These are phyloP conservation scores for Teleiodes luculella DNA, from an alignment of 2,888 invertebrate genomes.

Conservation along the genomic window DNA sequence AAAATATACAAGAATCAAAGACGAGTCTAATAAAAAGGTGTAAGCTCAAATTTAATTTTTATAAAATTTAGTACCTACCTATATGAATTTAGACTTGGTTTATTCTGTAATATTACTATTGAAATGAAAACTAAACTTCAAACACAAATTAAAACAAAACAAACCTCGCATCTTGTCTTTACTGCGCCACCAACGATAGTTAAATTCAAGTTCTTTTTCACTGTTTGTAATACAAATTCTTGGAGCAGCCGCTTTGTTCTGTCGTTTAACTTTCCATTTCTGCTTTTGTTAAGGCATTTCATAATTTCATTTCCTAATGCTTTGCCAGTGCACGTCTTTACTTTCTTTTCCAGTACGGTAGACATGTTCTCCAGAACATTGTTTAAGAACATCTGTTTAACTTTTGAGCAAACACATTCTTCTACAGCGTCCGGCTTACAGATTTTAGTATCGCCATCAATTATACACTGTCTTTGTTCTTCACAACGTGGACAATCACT, in stretches of 20 bases:
- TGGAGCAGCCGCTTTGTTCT: slow-evolving; percentile 52
- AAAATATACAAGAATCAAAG: slow-evolving; percentile 11
- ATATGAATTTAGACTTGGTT: too few relatives aligned
- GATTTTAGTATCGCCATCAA: slow-evolving; percentile 36
- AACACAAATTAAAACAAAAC: slow-evolving; percentile 1
- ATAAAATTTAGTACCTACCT: too few relatives aligned
- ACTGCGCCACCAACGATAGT: slow-evolving; percentile 69
- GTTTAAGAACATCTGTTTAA: slow-evolving; percentile 59
- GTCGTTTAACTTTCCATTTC: slow-evolving; percentile 58
- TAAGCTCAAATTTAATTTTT: too few relatives aligned
- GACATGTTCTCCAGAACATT: slow-evolving; percentile 72
- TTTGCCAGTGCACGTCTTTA: slow-evolving; percentile 47
- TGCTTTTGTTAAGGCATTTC: slow-evolving; percentile 49
- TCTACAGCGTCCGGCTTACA: slow-evolving; percentile 42
- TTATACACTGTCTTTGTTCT: slow-evolving; percentile 45
- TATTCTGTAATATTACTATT: too few relatives aligned
- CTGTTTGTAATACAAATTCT: slow-evolving; percentile 52
- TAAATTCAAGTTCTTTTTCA: slow-evolving; percentile 62
- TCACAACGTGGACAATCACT: slow-evolving; percentile 60
- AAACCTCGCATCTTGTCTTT: slow-evolving; percentile 69
- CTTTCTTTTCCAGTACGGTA: slow-evolving; percentile 52
- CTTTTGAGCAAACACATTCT: slow-evolving; percentile 57
- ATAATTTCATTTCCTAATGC: slow-evolving; percentile 52
- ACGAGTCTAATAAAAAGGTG: not conserved
- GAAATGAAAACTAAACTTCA: not conserved